A percentile compares a stretch with the other conserved stretches of the same genome.
Evolutionary conservation across 2,797 vertebrate genomes (phyloP).

Genomic region (Mus spretus): DNA sequence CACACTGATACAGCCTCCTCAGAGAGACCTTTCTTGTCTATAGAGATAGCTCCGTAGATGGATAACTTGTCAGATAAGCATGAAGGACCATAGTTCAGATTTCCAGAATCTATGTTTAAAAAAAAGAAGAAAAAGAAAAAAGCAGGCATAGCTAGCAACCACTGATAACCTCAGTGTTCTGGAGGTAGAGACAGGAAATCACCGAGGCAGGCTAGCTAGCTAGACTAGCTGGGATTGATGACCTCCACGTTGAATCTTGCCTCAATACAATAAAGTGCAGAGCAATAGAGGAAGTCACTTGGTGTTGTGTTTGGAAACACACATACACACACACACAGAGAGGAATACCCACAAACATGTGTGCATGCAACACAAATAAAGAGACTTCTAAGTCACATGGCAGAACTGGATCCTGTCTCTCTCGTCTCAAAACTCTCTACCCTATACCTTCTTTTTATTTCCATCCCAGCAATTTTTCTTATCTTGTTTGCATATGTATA

Average conservation of each 20-base stretch:
- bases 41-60: background rate
- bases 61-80: background rate
- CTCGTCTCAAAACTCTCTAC: background rate
- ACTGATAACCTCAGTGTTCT: background rate
- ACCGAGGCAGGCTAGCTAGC: background rate
- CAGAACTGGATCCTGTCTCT: background rate
- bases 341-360: background rate
- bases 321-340: background rate
- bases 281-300: background rate
- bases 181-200: background rate
- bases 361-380: background rate
- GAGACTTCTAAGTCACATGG: background rate
- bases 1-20: background rate
- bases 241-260: background rate
- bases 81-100: background rate
- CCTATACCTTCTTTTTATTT: background rate
- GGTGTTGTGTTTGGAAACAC: background rate
- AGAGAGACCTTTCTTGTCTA: background rate
- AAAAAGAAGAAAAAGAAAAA: background rate
- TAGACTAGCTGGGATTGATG: background rate
- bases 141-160: background rate
- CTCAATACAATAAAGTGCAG: background rate
- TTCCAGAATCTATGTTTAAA: background rate
- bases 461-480: background rate
- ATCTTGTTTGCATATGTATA: background rate